A percentile compares a stretch with the other conserved stretches of the same genome.
Conservation (phyloP, 2,888 invertebrate genomes). For the Erebia palarica region DNA sequence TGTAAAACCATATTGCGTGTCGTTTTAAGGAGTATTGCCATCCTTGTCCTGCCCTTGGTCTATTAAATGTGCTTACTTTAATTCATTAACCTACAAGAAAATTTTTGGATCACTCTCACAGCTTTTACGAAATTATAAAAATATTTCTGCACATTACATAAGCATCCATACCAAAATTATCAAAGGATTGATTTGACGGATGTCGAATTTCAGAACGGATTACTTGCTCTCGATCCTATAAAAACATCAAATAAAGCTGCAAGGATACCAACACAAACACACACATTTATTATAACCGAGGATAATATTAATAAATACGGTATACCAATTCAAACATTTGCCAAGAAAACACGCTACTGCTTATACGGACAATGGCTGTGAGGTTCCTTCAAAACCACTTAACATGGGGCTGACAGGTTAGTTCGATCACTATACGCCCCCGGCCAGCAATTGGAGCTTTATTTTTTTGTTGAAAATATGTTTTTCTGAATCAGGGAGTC, state of each 20-base stretch:
- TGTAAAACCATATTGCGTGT: too few species aligned
- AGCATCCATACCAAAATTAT: not conserved
- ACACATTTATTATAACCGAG: constrained; percentile 56
- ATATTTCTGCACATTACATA: not conserved
- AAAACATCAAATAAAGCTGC: constrained; percentile 60
- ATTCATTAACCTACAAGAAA: not conserved
- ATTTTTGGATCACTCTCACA: not conserved
- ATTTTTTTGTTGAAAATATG: constrained; percentile 68
- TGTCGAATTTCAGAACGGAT: constrained; percentile 48
- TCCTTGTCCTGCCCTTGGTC: too few species aligned
- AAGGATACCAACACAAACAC: constrained; percentile 62
- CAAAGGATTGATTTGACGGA: constrained; percentile 21
- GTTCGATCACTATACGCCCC: constrained; percentile 78
- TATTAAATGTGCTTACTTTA: not conserved
- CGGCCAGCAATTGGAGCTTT: constrained; percentile 69
- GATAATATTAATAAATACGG: constrained; percentile 71
- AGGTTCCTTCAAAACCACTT: constrained; percentile 78
- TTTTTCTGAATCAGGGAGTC: constrained; percentile 67
- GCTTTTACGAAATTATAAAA: not conserved
- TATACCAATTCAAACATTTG: constrained; percentile 73
- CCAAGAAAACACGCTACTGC: constrained; percentile 79
- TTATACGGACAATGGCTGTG: constrained; percentile 70
- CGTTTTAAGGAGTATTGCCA: too few species aligned
- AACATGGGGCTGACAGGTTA: constrained; percentile 83
- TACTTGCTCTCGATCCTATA: constrained; percentile 50